A percentile compares a stretch with the other conserved stretches of the same genome.
Conservation (phyloP, 2,113 vertebrate genomes). For the Lepisosteus osseus region DNA sequence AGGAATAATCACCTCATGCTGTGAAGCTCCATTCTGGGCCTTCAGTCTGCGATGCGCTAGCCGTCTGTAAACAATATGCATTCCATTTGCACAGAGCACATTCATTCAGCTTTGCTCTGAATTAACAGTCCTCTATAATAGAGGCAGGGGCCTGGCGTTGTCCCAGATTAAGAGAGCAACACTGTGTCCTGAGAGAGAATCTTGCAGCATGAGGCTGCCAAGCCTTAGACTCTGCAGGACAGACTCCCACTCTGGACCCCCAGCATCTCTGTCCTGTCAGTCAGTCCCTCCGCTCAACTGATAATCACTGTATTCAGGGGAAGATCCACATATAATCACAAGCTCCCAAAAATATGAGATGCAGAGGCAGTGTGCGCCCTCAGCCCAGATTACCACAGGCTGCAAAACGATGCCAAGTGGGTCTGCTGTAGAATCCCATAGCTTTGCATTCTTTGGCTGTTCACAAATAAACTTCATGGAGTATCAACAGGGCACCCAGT, state of each 20-base stretch:
- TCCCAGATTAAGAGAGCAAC: slow-evolving; percentile 27
- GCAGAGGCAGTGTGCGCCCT: not conserved
- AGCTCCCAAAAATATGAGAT: not conserved
- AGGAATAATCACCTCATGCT: slow-evolving; percentile 1
- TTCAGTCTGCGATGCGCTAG: slow-evolving; percentile 11
- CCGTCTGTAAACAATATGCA: slow-evolving; percentile 19
- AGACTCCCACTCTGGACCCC: slow-evolving; percentile 11
- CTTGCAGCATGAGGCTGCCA: slow-evolving; percentile 19
- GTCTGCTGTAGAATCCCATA: not conserved
- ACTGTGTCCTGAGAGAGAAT: slow-evolving; percentile 24
- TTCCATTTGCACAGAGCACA: slow-evolving; percentile 16
- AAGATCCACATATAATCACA: slow-evolving; percentile 26
- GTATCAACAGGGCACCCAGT: not conserved
- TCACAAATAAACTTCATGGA: not conserved
- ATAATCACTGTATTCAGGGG: slow-evolving; percentile 22
- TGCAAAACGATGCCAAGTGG: not conserved
- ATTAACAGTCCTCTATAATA: slow-evolving; percentile 18
- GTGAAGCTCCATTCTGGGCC: slow-evolving; percentile 1
- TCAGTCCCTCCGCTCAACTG: slow-evolving; percentile 24
- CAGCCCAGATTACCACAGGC: not conserved
- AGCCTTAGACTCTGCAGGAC: slow-evolving; percentile 26
- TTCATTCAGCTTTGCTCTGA: slow-evolving; percentile 21
- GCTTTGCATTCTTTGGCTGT: not conserved
- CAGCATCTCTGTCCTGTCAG: slow-evolving; percentile 1
- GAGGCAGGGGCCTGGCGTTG: slow-evolving; percentile 21